A percentile compares a stretch with the other conserved stretches of the same genome.
Evolutionary conservation across 2,797 vertebrate species (phyloP).

Genomic region (Cossypha polioptera): DNA sequence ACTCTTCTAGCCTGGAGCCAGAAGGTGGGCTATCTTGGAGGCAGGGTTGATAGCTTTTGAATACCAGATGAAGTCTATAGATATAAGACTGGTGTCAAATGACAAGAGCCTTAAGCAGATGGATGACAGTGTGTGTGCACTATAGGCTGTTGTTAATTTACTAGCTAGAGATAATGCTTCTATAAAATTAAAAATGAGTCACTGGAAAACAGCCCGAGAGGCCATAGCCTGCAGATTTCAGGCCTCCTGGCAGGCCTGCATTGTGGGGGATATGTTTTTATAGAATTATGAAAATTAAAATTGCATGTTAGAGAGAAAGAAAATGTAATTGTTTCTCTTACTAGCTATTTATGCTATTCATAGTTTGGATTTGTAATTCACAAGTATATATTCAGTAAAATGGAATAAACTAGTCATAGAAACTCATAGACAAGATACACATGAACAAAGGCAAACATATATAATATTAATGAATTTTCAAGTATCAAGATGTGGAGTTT

Average conservation of each 20-base stretch:
- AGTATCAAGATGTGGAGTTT: not conserved
- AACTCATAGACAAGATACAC: not conserved
- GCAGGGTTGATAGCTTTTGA: slow-evolving; percentile 70
- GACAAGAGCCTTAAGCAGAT: slow-evolving; percentile 77
- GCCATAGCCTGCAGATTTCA: slow-evolving; percentile 45
- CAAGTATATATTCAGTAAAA: not conserved
- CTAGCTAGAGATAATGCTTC: slow-evolving; percentile 69
- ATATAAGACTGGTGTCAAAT: slow-evolving; percentile 71
- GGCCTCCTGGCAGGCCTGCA: slow-evolving; percentile 32
- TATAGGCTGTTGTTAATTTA: slow-evolving; percentile 75
- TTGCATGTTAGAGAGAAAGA: slow-evolving; percentile 37
- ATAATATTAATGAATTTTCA: not conserved
- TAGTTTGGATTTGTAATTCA: not conserved
- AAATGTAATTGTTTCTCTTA: slow-evolving; percentile 40
- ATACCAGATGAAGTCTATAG: slow-evolving; percentile 71
- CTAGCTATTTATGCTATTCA: not conserved
- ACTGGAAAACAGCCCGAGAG: slow-evolving; percentile 64
- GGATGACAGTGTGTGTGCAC: slow-evolving; percentile 66
- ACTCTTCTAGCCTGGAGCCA: slow-evolving; percentile 60
- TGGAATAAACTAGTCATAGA: not conserved
- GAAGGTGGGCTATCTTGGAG: slow-evolving; percentile 71
- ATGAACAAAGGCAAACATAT: not conserved
- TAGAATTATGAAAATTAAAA: slow-evolving; percentile 53
- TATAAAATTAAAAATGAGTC: slow-evolving; percentile 74
- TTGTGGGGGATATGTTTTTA: not conserved